Evolutionary conservation across 2,888 invertebrate species (phyloP).

Genomic region (Microctonus hyperodae): DNA sequence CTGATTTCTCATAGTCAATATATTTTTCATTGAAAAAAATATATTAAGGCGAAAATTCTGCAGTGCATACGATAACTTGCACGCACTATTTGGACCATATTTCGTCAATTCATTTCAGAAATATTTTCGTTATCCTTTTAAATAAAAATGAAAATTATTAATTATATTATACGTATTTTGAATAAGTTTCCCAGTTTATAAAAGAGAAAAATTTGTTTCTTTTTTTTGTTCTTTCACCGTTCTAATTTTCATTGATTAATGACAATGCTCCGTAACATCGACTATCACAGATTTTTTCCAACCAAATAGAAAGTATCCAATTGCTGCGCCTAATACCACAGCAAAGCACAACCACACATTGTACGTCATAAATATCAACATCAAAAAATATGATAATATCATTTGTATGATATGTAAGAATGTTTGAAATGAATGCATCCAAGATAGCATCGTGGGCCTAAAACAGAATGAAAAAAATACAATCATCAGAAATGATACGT

Average conservation of each 20-base stretch:
- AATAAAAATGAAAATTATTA: not conserved
- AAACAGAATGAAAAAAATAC: conserved; percentile 52
- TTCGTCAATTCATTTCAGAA: not conserved
- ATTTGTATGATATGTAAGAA: conserved; percentile 89
- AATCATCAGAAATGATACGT: not conserved
- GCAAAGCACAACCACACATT: conserved; percentile 93
- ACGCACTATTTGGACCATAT: not conserved
- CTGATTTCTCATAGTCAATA: not conserved
- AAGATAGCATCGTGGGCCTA: conserved; percentile 86
- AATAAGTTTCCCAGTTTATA: not conserved
- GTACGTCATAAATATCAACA: conserved; percentile 98
- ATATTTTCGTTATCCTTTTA: not conserved
- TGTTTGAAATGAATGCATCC: conserved; percentile 86
- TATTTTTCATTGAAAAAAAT: conserved; percentile 7
- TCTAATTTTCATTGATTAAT: conserved; percentile 64
- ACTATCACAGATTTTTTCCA: conserved; percentile 95
- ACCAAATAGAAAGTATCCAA: conserved; percentile 94
- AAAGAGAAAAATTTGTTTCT: not conserved
- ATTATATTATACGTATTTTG: not conserved
- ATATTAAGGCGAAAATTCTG: not conserved
- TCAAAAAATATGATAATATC: conserved; percentile 88
- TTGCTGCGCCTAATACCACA: conserved; percentile 86
- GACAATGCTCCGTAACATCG: conserved; percentile 95
- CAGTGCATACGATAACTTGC: not conserved
- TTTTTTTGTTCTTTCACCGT: not conserved